A percentile compares a stretch with the other conserved stretches of the same genome.
phyloP scores from a whole-genome alignment of 2,113 vertebrate genomes.

The Seriola quinqueradiata region DNA sequence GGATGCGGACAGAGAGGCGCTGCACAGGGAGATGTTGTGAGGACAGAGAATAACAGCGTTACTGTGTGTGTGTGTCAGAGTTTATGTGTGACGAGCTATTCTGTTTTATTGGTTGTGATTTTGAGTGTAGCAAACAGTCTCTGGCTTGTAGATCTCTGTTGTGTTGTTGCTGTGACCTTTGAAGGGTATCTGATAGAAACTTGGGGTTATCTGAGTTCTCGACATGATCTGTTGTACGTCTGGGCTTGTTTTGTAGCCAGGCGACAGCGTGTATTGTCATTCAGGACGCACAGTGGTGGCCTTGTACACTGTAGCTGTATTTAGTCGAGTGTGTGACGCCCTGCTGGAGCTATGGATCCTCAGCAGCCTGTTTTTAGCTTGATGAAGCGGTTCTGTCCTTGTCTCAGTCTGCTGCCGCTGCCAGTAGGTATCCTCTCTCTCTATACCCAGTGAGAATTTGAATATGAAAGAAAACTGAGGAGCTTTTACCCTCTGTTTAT shows the following conservation, averaged over 20 bases:
- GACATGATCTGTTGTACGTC: neutral
- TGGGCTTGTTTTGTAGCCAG: constrained; percentile 34
- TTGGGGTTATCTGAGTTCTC: constrained; percentile 5
- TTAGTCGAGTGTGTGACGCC: constrained; percentile 39
- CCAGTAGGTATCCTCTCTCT: constrained; percentile 84
- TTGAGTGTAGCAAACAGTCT: constrained; percentile 22
- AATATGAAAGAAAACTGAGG: neutral
- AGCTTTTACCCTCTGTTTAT: neutral
- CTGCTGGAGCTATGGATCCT: constrained; percentile 82
- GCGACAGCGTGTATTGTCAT: constrained; percentile 20
- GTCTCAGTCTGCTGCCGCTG: constrained; percentile 83
- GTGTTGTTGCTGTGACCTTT: constrained; percentile 52
- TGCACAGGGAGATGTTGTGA: constrained; percentile 21
- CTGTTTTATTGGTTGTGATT: constrained; percentile 17
- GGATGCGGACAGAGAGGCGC: constrained; percentile 40
- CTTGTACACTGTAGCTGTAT: constrained; percentile 4
- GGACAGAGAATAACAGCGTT: constrained; percentile 26
- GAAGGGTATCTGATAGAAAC: constrained; percentile 24
- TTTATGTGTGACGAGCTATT: constrained; percentile 19
- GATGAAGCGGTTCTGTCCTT: constrained; percentile 91
- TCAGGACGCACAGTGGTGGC: constrained; percentile 8
- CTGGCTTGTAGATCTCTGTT: constrained; percentile 2
- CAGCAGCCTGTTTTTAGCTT: constrained; percentile 81
- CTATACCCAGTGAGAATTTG: neutral
- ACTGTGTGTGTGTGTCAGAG: constrained; percentile 26